Conservation (phyloP, 1,140 invertebrate species). For the Diachasma alloeum region DNA sequence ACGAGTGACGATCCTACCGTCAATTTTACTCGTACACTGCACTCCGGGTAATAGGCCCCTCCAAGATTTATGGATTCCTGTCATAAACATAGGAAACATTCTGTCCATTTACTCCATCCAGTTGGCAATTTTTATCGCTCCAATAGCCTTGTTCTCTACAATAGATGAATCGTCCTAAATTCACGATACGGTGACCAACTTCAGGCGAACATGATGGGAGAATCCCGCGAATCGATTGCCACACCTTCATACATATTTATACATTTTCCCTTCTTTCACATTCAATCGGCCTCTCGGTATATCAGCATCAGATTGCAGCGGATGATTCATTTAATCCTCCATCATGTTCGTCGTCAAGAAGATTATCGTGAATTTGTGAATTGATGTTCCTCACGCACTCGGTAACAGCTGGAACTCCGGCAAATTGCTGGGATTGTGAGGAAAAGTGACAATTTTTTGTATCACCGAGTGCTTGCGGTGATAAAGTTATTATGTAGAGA, state of each 20-base stretch:
- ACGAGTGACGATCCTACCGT: constrained; percentile 31
- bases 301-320: not conserved
- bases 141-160: not conserved
- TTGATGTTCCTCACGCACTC: not conserved
- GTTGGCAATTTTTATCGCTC: not conserved
- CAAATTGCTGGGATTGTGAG: too few relatives aligned
- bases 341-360: not conserved
- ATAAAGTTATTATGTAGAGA: not conserved
- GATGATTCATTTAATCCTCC: not conserved
- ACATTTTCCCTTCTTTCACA: not conserved
- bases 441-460: too few relatives aligned
- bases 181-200: constrained; percentile 4
- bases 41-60: constrained; percentile 18
- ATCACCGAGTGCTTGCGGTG: too few relatives aligned
- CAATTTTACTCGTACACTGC: constrained; percentile 29
- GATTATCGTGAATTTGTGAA: not conserved
- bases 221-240: constrained; percentile 10
- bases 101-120: not conserved
- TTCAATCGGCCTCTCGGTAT: not conserved
- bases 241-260: constrained; percentile 30
- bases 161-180: not conserved
- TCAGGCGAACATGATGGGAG: not conserved
- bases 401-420: not conserved
- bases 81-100: not conserved
- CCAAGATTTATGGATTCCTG: not conserved